Conservation (phyloP, 2,888 invertebrate species). For the Mesoligia furuncula region DNA sequence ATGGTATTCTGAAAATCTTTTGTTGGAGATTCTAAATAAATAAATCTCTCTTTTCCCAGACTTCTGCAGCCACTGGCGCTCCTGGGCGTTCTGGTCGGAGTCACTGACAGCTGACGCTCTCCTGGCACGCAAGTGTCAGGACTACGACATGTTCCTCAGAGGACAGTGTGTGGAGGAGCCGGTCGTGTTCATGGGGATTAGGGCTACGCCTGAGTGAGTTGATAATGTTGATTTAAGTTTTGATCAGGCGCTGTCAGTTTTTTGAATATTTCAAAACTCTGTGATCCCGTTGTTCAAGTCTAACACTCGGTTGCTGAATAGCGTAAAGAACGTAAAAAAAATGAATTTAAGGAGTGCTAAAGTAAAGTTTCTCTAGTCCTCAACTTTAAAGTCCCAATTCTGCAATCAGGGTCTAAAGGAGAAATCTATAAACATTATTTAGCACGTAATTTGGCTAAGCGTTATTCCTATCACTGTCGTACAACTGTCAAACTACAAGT, state of each 20-base stretch:
- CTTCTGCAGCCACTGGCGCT: conserved; percentile 88
- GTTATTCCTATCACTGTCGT: too few relatives aligned
- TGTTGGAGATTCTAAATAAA: neutral
- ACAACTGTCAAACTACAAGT: too few relatives aligned
- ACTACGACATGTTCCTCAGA: conserved; percentile 83
- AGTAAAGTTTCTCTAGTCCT: too few relatives aligned
- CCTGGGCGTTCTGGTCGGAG: conserved; percentile 87
- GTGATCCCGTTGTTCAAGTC: neutral
- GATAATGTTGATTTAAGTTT: neutral
- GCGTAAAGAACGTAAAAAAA: too few relatives aligned
- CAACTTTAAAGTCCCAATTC: too few relatives aligned
- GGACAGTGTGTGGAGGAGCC: conserved; percentile 78
- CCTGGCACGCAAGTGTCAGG: conserved; percentile 75
- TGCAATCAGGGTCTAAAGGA: too few relatives aligned
- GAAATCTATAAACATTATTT: too few relatives aligned
- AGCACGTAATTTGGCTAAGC: too few relatives aligned
- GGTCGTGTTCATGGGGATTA: conserved; percentile 79
- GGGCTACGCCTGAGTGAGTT: conserved; percentile 72
- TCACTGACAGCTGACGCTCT: conserved; percentile 81
- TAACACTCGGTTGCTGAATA: too few relatives aligned
- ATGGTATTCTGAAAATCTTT: neutral
- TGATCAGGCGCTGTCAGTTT: conserved; percentile 4
- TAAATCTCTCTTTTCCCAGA: conserved; percentile 70
- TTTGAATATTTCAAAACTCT: too few relatives aligned
- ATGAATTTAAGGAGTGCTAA: too few relatives aligned